A percentile compares a stretch with the other conserved stretches of the same genome.
phyloP scores from a whole-genome alignment of 2,113 vertebrate genomes.

The Paradisaea rubra region DNA sequence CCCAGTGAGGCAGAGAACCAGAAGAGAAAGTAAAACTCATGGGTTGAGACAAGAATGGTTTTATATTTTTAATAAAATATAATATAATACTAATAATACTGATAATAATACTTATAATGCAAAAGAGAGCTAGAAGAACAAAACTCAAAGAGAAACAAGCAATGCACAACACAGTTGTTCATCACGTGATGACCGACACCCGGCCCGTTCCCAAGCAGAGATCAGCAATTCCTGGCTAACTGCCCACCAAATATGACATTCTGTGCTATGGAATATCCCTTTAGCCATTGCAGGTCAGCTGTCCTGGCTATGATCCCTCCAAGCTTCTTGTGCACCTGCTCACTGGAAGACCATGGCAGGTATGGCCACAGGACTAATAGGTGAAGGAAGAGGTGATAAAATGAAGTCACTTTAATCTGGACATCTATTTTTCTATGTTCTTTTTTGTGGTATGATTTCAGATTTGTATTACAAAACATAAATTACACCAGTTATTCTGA shows the following conservation, averaged over 20 bases:
- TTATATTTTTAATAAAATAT: not conserved
- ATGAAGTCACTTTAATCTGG: not conserved
- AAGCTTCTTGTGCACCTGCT: not conserved
- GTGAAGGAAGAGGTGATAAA: not conserved
- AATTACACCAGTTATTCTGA: not conserved
- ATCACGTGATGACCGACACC: not conserved
- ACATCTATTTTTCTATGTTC: not conserved
- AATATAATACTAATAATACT: not conserved
- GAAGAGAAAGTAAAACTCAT: not conserved
- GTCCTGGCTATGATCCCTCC: not conserved
- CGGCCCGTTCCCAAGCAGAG: not conserved
- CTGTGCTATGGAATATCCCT: not conserved
- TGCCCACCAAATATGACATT: not conserved
- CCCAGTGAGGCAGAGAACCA: not conserved
- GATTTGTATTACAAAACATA: not conserved
- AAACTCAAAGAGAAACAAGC: not conserved
- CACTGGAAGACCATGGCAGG: not conserved
- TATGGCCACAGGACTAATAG: not conserved
- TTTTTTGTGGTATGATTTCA: not conserved
- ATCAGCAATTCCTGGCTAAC: not conserved
- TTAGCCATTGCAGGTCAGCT: not conserved
- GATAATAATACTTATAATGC: not conserved
- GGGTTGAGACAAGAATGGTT: not conserved
- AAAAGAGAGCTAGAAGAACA: not conserved
- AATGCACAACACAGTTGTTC: not conserved